Base-by-base conservation (phyloP, 2,113 vertebrate genomes). In the Solenodon paradoxus region DNA sequence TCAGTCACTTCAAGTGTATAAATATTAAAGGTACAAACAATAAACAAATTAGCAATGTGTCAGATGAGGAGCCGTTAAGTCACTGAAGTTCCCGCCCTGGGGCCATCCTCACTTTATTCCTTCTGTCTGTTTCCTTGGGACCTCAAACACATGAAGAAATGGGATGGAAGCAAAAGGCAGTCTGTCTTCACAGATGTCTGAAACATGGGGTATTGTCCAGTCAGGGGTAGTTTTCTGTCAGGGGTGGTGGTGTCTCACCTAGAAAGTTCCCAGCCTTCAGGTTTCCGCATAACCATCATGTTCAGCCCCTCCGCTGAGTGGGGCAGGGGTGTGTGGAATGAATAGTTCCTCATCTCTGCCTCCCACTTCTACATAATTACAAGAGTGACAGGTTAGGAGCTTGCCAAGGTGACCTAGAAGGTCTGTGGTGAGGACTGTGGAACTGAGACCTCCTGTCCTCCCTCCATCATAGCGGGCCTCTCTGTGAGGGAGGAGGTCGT, bases 201-300 rank as follows among this genome's bases (percentile, higher is more conserved):
- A 68, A 35, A 61, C 11, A 1, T 0, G 0, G 88, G 66, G 68
- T n/a, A 6, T 35, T 90, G 66, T 57, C 77, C 82, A 57, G 5
- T 3, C 15, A 13, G 57, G 35, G 32, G 71, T 12, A 2, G 10
- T 24, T 89, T 69, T 64, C 89, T 64, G 13, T 13, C 13, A 40
- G 3, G n/a, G 20, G 12, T 49, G 32, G 5, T 4, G 42, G 45
- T 71, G 30, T 69, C 45, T 40, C 63, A n/a, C 15, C 5, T 2
- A 3, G 47, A 64, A 40, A 63, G 59, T 53, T 10, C 5, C 17
- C 38, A 5, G 0, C 20, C 3, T 7, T 16, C 19, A 4, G n/a
- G 26, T 4, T 16, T 13, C 8, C 24, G n/a, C 38, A 26, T n/a
- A n/a, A n/a, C 26, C 49, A 5, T n/a, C n/a, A 12, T 0, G 0